Evolutionary conservation across 1,140 invertebrate species (phyloP), one percentile per base, ranked within the genome.

Genomic region (Aphaenogaster ashmeadi): DNA sequence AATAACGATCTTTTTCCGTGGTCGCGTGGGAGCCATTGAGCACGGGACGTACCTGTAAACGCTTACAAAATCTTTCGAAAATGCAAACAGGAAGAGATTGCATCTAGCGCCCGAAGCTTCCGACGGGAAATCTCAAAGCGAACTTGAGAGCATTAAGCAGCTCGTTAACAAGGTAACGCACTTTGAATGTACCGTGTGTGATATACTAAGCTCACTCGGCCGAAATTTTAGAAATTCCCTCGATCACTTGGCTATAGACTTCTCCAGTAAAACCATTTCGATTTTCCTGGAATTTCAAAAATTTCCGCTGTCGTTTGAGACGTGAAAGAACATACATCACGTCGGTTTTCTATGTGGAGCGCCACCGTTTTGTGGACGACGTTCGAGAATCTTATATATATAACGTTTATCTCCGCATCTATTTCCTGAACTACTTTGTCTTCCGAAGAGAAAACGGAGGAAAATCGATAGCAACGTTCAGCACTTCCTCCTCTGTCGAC

Each of bases 1-100:
- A 77, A 77, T 86, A 90, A 91, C 86, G 87, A 86, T 83, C 89
- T 91, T 91, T 90, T 90, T 90, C 77, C 75, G 58, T 36, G 89
- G 56, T 72, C 83, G 83, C 89, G 89, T 90, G 87, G 87, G 90
- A 91, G 83, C 41, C 72, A 58, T 78, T 64, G 86, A 69, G 54
- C 33, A 56, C 60, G 66, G 56, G 72, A 27, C 78, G 83, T 83
- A 83, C 44, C 78, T 86, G 79, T 86, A 79, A 78, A 66, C 74
- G 41, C 18, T 54, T 88, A 87, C 62, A 44, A 77, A 90, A 72
- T 83, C 81, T 74, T 80, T 86, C 50, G 52, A 84, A 75, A 84
- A 47, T 84, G 66, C 50, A 52, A 52, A 47, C 36, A 58, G 8
- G 47, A 66, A 15, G 33, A 78, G 47, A 66, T 66, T 79, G 83